Conservation (phyloP, 2,113 vertebrate species). For the Illadopsis cleaveri region DNA sequence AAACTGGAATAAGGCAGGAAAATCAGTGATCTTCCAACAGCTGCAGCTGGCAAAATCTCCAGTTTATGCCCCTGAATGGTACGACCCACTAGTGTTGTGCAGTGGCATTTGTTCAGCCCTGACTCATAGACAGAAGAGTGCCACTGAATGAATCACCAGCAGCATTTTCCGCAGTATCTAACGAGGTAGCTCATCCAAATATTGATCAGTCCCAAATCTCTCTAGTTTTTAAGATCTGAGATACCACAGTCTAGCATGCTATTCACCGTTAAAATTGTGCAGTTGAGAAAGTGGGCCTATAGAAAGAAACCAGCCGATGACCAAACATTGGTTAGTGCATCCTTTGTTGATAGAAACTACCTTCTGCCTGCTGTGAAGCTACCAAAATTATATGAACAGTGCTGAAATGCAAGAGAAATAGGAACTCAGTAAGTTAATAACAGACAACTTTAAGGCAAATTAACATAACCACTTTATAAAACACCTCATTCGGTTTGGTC, state of each 20-base stretch:
- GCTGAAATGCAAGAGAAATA: neutral
- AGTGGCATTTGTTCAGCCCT: constrained; percentile 56
- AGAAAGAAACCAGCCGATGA: neutral
- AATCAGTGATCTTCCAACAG: neutral
- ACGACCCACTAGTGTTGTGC: neutral
- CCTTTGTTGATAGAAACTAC: neutral
- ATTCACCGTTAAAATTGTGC: neutral
- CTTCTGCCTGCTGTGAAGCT: neutral
- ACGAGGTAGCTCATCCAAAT: constrained; percentile 37
- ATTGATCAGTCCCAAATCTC: neutral
- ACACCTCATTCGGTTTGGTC: neutral
- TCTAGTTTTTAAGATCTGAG: neutral
- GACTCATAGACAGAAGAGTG: constrained; percentile 46
- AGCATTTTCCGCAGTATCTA: constrained; percentile 37
- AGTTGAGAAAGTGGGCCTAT: neutral
- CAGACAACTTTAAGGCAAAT: neutral
- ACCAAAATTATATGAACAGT: neutral
- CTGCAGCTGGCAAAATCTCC: neutral
- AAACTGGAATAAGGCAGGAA: neutral
- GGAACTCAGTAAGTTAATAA: neutral
- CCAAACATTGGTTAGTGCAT: neutral
- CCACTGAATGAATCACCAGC: constrained; percentile 50
- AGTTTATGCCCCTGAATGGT: neutral
- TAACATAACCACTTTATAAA: neutral
- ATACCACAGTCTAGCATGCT: neutral